These are phyloP conservation scores for Xerus rutilus DNA, from an alignment of 2,797 vertebrate species.

Conservation along the genomic window DNA sequence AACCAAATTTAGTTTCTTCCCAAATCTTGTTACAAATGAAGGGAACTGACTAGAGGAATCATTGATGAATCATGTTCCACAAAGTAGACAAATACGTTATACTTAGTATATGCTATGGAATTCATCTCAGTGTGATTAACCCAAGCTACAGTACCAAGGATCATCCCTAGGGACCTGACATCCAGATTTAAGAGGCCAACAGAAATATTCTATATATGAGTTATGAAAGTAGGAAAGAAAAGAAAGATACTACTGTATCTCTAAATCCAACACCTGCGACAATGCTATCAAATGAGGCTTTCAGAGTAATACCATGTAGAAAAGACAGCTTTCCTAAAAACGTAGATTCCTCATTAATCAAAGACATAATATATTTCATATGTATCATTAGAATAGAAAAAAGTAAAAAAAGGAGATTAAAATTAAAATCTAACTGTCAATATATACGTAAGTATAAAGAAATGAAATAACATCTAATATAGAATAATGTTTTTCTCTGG, in stretches of 20 bases:
- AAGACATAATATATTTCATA: neutral
- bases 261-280: conserved; percentile 17
- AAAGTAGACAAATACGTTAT: neutral
- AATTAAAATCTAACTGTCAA: conserved; percentile 14
- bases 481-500: neutral
- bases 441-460: neutral
- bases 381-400: neutral
- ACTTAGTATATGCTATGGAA: neutral
- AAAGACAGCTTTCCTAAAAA: neutral
- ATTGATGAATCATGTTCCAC: neutral
- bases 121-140: neutral
- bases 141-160: neutral
- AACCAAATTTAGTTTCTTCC: conserved; percentile 30
- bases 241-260: neutral
- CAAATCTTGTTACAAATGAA: conserved; percentile 24
- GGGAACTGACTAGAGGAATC: neutral
- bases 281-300: neutral
- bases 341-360: neutral
- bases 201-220: neutral
- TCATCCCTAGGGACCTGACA: neutral
- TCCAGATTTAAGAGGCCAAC: neutral
- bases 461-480: conserved; percentile 7
- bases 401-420: neutral
- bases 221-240: neutral
- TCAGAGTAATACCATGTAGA: neutral